Evolutionary conservation across 1,140 invertebrate genomes (phyloP).

Genomic region (Muscidifurax raptorellus): DNA sequence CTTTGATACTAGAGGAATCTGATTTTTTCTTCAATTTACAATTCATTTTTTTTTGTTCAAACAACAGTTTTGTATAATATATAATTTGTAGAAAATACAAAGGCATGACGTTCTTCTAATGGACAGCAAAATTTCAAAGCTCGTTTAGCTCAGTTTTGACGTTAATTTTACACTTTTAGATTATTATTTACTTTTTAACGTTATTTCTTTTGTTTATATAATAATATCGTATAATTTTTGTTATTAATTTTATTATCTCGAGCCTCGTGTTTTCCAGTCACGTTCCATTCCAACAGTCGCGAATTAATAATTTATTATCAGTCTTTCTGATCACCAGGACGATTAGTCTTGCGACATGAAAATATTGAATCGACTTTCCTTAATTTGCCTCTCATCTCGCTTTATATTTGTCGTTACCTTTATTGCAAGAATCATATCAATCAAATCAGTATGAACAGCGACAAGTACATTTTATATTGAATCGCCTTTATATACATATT

Average conservation of each 20-base stretch:
- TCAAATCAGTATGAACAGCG: not conserved
- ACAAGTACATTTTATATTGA: too few species aligned
- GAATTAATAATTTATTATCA: conserved; percentile 44
- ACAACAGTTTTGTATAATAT: not conserved
- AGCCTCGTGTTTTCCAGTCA: not conserved
- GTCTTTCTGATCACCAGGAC: conserved; percentile 46
- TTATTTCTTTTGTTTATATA: conserved; percentile 31
- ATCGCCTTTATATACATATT: too few species aligned
- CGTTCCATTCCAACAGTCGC: not conserved
- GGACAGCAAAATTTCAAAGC: conserved; percentile 12
- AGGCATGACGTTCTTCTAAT: not conserved
- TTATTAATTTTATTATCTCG: conserved; percentile 22
- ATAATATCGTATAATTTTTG: conserved; percentile 22
- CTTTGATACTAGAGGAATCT: not conserved
- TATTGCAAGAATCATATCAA: not conserved
- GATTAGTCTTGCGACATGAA: conserved; percentile 11
- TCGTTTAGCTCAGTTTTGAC: conserved; percentile 38
- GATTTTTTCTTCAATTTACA: not conserved
- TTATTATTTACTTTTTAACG: conserved; percentile 34
- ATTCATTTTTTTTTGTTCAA: not conserved
- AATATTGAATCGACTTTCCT: conserved; percentile 3
- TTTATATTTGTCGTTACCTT: conserved; percentile 3
- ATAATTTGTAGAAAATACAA: conserved; percentile 24
- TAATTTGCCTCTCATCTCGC: not conserved
- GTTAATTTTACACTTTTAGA: conserved; percentile 16